phyloP scores from a whole-genome alignment of 2,888 invertebrate genomes.

The Malachius bipustulatus region DNA sequence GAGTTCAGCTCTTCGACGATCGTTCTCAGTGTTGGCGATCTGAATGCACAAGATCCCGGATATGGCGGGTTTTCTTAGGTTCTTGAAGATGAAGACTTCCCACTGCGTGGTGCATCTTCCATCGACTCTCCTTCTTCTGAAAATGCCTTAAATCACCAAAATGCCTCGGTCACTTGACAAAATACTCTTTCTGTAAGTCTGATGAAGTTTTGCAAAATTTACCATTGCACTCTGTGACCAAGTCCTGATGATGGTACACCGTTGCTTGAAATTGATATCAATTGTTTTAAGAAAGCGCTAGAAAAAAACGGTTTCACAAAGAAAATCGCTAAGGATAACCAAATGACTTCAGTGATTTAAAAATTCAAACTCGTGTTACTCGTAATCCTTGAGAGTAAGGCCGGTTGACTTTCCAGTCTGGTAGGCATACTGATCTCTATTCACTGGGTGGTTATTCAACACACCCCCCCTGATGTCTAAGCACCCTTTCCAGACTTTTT shows the following conservation, averaged over 20 bases:
- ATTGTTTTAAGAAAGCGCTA: conserved; percentile 10
- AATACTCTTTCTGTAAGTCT: conserved; percentile 1
- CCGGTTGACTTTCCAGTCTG: too few species aligned
- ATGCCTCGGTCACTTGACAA: neutral
- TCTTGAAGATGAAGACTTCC: conserved; percentile 1
- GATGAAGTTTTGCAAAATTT: neutral
- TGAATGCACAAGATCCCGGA: conserved; percentile 2
- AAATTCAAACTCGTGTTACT: too few species aligned
- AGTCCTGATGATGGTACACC: conserved; percentile 2
- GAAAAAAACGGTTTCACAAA: conserved; percentile 7
- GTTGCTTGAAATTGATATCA: conserved; percentile 8
- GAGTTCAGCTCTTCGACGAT: neutral
- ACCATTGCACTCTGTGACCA: neutral
- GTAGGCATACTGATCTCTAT: too few species aligned
- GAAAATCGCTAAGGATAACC: neutral
- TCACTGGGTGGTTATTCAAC: too few species aligned
- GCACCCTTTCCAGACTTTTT: too few species aligned
- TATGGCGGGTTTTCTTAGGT: neutral
- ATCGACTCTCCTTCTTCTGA: conserved; percentile 2
- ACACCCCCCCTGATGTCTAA: too few species aligned
- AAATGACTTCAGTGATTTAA: neutral
- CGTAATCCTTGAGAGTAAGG: too few species aligned
- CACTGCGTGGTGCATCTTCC: neutral
- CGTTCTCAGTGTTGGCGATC: neutral
- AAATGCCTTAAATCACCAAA: conserved; percentile 1